Percentiles rank a stretch among this genome's conserved stretches.
These are phyloP conservation scores for Phaethon lepturus DNA, from an alignment of 2,113 vertebrate species.

Conservation along the genomic window DNA sequence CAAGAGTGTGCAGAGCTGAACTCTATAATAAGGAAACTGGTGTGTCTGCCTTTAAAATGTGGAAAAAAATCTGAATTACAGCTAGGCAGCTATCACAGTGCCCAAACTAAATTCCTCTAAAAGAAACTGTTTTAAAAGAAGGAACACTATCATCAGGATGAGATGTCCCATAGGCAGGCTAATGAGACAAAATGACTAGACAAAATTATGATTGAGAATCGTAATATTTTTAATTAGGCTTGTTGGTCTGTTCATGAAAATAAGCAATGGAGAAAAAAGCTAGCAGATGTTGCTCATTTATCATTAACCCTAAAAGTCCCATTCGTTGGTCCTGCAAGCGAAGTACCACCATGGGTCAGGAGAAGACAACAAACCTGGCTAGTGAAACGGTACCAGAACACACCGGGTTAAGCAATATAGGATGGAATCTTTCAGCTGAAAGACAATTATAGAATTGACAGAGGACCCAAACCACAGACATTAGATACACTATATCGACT, in stretches of 20 bases:
- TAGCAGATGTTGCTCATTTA: neutral
- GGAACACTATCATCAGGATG: neutral
- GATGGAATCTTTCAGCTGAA: neutral
- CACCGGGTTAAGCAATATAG: neutral
- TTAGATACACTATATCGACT: neutral
- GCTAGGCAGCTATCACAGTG: neutral
- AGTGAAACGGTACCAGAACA: neutral
- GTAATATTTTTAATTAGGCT: neutral
- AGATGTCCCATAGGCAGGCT: fast-evolving
- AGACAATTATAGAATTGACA: neutral
- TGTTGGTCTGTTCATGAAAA: neutral
- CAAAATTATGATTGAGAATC: neutral
- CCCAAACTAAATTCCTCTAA: neutral
- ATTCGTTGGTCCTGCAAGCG: neutral
- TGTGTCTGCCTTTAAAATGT: neutral
- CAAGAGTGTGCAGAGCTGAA: neutral
- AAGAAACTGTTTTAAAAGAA: neutral
- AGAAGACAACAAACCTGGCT: neutral
- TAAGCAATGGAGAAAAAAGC: neutral
- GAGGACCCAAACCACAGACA: neutral
- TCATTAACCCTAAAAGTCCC: neutral
- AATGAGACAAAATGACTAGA: neutral
- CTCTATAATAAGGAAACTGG: neutral
- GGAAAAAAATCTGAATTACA: neutral
- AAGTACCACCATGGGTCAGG: neutral